Base-by-base conservation (phyloP, 2,888 invertebrate species). In the Pristionchus arcanus region DNA sequence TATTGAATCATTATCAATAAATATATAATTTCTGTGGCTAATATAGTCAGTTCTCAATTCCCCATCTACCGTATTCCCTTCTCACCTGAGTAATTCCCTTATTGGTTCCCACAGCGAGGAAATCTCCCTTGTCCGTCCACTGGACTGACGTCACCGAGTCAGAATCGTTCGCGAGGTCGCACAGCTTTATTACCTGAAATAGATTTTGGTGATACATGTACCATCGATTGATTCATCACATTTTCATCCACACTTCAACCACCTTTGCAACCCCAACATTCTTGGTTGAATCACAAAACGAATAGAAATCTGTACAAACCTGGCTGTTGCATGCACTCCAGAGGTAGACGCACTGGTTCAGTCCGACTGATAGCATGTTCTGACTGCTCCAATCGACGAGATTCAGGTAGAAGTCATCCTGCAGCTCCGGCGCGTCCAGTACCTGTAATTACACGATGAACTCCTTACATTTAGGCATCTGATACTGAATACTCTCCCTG, bases 261-360 rank as follows among this genome's bases (percentile, higher is more conserved):
- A 31, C 25, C 5, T 1, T 42, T 74, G 37, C 74, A 37, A 34
- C 74, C 11, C 31, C 74, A 74, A 68, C 68, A 15, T 19, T 0
- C 31, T 31, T 68, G 19, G 28, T 16, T 68, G 28, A 31, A 4
- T 15, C 1, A 68, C 7, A 0, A 68, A 34, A 68, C 2, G 31
- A 31, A 84, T 2, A 13, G 28, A 68, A 28, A 28, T 68, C 31
- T 68, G 4, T 11, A 49, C 83, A 0, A 28, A 92, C 93, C 96
- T 99, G 98, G 95, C 98, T 98, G 91, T 98, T 99, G 95, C 98
- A 98, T 19, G 99, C 99, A 94, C 98, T 98, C 99, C 99, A 99
- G 91, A 99, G 96, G 95, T 99, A 99, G 0, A 99, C 99, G 95
- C 98, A 98, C 94, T 98, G 98, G 59, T 98, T 98, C 34, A 99